phyloP scores from a whole-genome alignment of 2,797 vertebrate species.

The Enteromius unitaeniatus region DNA sequence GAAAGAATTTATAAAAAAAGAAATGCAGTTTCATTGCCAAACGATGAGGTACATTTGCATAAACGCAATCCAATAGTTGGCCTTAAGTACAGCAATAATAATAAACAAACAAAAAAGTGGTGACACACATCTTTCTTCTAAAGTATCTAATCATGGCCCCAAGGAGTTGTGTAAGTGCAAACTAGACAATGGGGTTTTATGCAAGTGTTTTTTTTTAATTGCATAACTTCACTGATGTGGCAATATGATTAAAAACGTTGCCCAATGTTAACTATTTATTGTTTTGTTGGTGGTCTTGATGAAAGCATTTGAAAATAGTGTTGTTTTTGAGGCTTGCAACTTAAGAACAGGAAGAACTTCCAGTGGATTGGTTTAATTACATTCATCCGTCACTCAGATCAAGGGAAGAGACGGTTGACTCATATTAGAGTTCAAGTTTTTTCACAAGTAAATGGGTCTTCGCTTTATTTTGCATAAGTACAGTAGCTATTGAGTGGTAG shows the following conservation, averaged over 20 bases:
- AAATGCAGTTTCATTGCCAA: neutral
- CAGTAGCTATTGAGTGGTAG: conserved; percentile 46
- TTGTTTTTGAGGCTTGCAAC: conserved; percentile 27
- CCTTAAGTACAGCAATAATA: neutral
- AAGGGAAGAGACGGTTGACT: neutral
- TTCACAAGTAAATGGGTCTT: conserved; percentile 8
- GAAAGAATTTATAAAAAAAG: neutral
- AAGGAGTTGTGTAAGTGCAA: neutral
- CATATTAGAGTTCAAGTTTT: neutral
- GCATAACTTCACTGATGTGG: conserved; percentile 43
- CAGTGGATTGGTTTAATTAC: conserved; percentile 17
- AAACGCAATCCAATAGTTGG: neutral
- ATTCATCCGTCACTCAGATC: conserved; percentile 17
- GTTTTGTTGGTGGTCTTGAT: conserved; percentile 37
- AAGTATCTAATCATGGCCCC: neutral
- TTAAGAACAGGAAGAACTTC: conserved; percentile 18
- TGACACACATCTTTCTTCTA: neutral
- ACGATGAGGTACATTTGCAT: neutral
- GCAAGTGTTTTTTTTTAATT: conserved; percentile 37
- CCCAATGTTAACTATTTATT: conserved; percentile 25
- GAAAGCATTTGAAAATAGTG: conserved; percentile 22
- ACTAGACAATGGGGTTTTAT: conserved; percentile 18
- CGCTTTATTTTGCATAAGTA: conserved; percentile 26
- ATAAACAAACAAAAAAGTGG: neutral
- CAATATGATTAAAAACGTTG: conserved; percentile 49